Evolutionary conservation across 2,113 vertebrate species (phyloP).

Genomic region (Thamnophis sirtalis): DNA sequence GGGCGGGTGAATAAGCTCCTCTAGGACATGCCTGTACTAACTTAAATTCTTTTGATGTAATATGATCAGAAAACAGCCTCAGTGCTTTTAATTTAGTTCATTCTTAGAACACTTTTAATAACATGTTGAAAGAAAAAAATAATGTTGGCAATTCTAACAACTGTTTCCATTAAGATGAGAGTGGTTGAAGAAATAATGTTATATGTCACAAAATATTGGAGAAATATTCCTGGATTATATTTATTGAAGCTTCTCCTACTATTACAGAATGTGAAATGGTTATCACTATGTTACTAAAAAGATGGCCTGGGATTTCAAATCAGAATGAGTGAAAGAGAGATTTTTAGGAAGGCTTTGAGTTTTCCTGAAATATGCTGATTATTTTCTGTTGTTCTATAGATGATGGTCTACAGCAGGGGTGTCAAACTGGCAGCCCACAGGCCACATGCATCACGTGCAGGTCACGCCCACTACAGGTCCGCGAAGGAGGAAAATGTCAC

Average conservation of each 20-base stretch:
- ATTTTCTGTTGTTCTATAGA: background rate
- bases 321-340: background rate
- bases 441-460: too few relatives aligned
- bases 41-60: background rate
- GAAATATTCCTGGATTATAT: background rate
- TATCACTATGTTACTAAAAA: background rate
- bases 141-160: background rate
- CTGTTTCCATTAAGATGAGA: background rate
- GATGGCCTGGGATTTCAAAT: background rate
- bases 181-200: background rate
- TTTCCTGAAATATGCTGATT: background rate
- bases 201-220: background rate
- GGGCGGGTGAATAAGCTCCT: background rate
- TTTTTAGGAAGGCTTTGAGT: background rate
- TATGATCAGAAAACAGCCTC: background rate
- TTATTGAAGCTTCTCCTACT: background rate
- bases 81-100: background rate
- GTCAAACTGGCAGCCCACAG: too few relatives aligned
- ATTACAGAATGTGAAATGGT: background rate
- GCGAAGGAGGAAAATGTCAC: too few relatives aligned
- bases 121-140: background rate
- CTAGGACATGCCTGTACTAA: background rate
- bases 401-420: background rate
- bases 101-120: background rate
- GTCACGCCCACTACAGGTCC: too few relatives aligned